Base-by-base conservation (phyloP, 2,888 invertebrate species). In the Bhutanitis thaidina region DNA sequence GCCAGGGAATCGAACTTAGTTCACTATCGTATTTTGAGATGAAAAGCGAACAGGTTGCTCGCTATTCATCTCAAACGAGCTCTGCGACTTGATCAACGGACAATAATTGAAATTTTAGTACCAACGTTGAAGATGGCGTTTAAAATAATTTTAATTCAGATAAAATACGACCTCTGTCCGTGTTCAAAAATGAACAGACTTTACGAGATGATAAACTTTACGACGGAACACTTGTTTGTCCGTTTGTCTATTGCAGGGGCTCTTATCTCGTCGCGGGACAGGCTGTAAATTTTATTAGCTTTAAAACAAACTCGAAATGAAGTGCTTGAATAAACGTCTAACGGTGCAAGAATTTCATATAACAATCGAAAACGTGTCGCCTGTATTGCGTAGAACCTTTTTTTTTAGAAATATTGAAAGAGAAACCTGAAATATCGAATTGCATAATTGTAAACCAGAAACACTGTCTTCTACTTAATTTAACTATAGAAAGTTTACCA, bases 201-300 rank as follows among this genome's bases (percentile, higher is more conserved):
- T 77, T 73, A 75, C 67, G 71, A 69, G 65, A 72, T 66, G 67
- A 75, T 74, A 74, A 77, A 77, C 67, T 71, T 66, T 65, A 70
- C 70, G 66, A 58, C 53, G 53, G 14, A 14, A 58, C 65, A 69
- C 56, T 57, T 65, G 66, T 65, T 67, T 67, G 71, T 71, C 62
- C 40, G 48, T 29, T 29, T 37, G 49, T 38, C 32, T 56, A 59
- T 53, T 54, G 56, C 57, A 15, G 54, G 52, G 52, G 56, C 44
- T 64, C 67, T 73, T 74, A 74, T 74, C 74, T 38, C 49, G n/a
- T 29, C 38, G 15, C 32, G 59, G 51, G 61, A 56, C 52, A 59
- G 65, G 71, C 61, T 67, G 72, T 77, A 74, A 75, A 75, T 71
- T 77, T 77, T 74, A 78, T 71, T 66, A 63, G 63, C 64, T 68